Evolutionary conservation across 2,113 vertebrate species (phyloP).

Genomic region (Vulpes ferrilata): DNA sequence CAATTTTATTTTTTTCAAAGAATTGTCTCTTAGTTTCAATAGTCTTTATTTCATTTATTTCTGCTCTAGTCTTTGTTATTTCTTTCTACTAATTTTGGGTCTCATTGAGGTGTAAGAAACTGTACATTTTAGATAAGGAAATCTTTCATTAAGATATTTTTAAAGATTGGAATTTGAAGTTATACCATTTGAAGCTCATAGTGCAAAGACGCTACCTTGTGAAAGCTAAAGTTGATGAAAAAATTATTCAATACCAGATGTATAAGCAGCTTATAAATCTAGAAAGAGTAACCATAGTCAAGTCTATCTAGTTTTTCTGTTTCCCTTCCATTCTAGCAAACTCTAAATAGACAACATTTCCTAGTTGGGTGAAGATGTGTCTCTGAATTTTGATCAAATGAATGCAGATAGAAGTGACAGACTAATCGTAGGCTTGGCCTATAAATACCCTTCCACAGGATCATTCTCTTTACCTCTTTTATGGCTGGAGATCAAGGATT

Average conservation of each 20-base stretch:
- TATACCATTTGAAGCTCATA: constrained; percentile 17
- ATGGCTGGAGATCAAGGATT: background rate
- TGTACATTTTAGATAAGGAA: background rate
- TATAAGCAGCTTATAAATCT: background rate
- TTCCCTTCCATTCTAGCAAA: background rate
- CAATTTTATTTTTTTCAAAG: background rate
- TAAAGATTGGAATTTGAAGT: constrained; percentile 11
- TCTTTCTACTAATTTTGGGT: background rate
- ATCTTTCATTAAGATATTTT: constrained; percentile 28
- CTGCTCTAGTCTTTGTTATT: background rate
- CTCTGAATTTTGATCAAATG: background rate
- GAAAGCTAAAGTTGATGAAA: constrained; percentile 30
- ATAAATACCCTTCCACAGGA: background rate
- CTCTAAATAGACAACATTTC: background rate
- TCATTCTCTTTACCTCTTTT: background rate
- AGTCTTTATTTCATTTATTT: background rate
- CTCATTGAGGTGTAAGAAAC: background rate
- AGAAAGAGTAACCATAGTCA: background rate
- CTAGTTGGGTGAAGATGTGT: background rate
- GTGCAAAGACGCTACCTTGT: background rate
- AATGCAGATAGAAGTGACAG: background rate
- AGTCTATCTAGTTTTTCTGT: background rate
- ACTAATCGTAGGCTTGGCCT: background rate
- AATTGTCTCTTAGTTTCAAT: background rate
- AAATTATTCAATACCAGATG: background rate